Conservation (phyloP, 2,797 vertebrate species). For the Hydrocynus forskahlii region DNA sequence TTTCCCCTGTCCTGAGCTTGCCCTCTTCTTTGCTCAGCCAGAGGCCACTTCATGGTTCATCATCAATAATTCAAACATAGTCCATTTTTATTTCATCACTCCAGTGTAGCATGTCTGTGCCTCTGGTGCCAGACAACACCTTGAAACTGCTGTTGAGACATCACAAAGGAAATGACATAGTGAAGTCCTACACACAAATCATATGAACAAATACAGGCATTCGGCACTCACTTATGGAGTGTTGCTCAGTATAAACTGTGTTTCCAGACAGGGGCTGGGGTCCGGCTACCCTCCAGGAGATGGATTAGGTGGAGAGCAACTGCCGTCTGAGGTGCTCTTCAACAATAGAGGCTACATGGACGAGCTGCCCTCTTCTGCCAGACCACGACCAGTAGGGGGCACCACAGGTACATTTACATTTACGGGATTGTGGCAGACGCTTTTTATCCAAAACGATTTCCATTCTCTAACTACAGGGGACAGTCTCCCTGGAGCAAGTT, state of each 20-base stretch:
- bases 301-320: constrained; percentile 67
- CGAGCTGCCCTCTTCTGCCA: constrained; percentile 86
- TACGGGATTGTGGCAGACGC: too few species aligned
- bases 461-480: too few species aligned
- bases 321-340: constrained; percentile 80
- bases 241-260: neutral
- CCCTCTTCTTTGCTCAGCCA: neutral
- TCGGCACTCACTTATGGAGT: neutral
- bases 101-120: constrained; percentile 8
- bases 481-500: too few species aligned
- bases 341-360: constrained; percentile 84
- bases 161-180: neutral
- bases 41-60: neutral
- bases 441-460: too few species aligned
- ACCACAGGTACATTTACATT: constrained; percentile 83
- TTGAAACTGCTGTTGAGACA: neutral
- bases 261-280: constrained; percentile 83
- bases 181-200: neutral
- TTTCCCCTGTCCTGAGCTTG: neutral
- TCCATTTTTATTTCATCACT: constrained; percentile 45
- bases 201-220: constrained; percentile 10
- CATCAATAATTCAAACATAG: constrained; percentile 36
- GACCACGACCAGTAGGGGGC: constrained; percentile 91
- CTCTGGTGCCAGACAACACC: neutral
- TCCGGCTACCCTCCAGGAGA: constrained; percentile 82